These are phyloP conservation scores for Mirounga angustirostris DNA, from an alignment of 2,113 vertebrate genomes.

Conservation along the genomic window DNA sequence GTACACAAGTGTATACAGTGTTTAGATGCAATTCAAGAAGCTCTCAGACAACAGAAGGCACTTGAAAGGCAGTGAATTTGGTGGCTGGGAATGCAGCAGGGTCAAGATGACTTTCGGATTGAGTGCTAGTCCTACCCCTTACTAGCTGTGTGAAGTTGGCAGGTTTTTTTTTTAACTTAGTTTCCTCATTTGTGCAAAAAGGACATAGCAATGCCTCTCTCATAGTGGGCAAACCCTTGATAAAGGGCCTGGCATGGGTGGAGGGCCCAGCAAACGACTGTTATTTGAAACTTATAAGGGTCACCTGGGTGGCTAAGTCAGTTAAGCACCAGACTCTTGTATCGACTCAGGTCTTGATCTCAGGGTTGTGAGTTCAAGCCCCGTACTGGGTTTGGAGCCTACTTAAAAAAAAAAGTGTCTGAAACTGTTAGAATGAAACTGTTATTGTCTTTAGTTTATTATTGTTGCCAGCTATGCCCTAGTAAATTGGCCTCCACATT, in stretches of 20 bases:
- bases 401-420: too few relatives aligned
- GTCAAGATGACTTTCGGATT: background rate
- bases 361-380: too few relatives aligned
- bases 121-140: background rate
- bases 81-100: background rate
- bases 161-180: background rate
- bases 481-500: background rate
- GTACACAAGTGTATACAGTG: background rate
- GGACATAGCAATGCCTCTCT: background rate
- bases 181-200: background rate
- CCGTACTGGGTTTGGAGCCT: too few relatives aligned
- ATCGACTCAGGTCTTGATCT: too few relatives aligned
- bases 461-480: background rate
- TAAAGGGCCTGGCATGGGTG: background rate
- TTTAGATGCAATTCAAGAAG: background rate
- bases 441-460: background rate
- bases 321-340: too few relatives aligned
- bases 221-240: background rate
- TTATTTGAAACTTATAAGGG: too few relatives aligned
- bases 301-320: too few relatives aligned
- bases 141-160: background rate
- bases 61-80: background rate
- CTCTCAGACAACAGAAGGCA: background rate
- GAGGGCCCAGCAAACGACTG: background rate
- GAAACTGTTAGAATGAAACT: background rate